Conservation (phyloP, 1,140 invertebrate species). For the Pachyrhynchus sulphureomaculatus region DNA sequence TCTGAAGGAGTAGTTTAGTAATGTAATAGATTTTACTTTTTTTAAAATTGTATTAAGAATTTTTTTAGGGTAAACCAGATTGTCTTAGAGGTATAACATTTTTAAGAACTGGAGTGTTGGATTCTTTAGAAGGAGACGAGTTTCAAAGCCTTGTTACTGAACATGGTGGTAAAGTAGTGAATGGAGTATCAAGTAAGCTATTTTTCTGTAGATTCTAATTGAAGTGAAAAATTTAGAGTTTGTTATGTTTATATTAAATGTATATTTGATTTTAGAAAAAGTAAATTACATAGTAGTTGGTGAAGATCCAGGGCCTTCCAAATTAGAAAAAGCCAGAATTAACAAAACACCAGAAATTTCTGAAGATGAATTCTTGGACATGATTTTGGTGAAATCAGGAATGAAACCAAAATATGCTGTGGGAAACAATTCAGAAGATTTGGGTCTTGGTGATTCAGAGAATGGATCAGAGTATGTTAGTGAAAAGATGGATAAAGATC, state of each 20-base stretch:
- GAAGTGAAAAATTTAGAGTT: no score
- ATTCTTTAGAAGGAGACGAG: constrained; percentile 85
- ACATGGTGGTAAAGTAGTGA: constrained; percentile 79
- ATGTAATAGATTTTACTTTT: not conserved
- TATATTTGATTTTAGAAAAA: constrained; percentile 50
- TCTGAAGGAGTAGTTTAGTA: constrained; percentile 10
- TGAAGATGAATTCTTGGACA: constrained; percentile 82
- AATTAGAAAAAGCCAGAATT: constrained; percentile 76
- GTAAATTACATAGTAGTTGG: constrained; percentile 83
- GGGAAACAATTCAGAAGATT: constrained; percentile 17
- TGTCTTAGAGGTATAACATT: constrained; percentile 79
- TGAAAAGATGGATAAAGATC: constrained; percentile 9
- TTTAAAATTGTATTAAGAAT: no score
- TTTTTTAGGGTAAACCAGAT: constrained; percentile 65
- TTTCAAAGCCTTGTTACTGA: constrained; percentile 70
- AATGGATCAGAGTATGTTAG: constrained; percentile 8
- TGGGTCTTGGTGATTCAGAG: constrained; percentile 10
- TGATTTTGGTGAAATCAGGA: constrained; percentile 67
- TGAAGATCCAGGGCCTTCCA: constrained; percentile 79
- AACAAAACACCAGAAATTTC: constrained; percentile 69
- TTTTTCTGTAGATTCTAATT: not conserved
- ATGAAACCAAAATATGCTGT: constrained; percentile 38
- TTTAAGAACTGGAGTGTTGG: constrained; percentile 83
- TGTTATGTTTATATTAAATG: no score
- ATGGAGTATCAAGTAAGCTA: constrained; percentile 64